phyloP scores from a whole-genome alignment of 2,888 invertebrate species.

The Stictocephala bisonia region DNA sequence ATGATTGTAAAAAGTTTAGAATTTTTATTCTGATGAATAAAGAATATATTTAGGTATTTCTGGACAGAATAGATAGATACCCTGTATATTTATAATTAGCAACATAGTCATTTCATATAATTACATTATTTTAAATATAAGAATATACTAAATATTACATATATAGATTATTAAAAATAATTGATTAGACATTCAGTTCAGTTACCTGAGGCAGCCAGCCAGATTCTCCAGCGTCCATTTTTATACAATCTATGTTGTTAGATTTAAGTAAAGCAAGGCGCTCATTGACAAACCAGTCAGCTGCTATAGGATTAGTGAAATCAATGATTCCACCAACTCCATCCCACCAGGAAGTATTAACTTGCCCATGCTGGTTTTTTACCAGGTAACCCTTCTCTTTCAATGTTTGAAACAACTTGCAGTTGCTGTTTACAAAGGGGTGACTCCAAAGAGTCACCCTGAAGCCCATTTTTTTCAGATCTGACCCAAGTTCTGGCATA shows the following conservation, averaged over 20 bases:
- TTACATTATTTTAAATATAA: too few species aligned
- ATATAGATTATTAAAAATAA: too few species aligned
- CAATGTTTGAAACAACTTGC: constrained; percentile 64
- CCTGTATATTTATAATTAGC: too few species aligned
- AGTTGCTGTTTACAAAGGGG: constrained; percentile 84
- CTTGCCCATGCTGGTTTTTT: constrained; percentile 63
- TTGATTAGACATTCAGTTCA: neutral
- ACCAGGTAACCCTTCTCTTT: constrained; percentile 71
- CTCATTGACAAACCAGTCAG: constrained; percentile 68
- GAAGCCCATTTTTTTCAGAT: constrained; percentile 72
- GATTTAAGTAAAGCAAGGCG: constrained; percentile 69
- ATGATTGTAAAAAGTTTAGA: too few species aligned
- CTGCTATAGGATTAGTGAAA: constrained; percentile 68
- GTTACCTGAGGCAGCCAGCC: constrained; percentile 74
- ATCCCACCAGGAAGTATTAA: constrained; percentile 66
- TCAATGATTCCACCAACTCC: constrained; percentile 72
- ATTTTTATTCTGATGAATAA: too few species aligned
- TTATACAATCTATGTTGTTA: constrained; percentile 78
- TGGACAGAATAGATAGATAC: too few species aligned
- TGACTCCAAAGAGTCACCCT: constrained; percentile 86
- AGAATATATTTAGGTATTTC: too few species aligned
- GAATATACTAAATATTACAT: too few species aligned
- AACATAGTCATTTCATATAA: too few species aligned
- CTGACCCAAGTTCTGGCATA: constrained; percentile 70
- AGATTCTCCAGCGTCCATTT: constrained; percentile 84